Base-by-base conservation (phyloP, 2,797 vertebrate species). In the Pygocentrus nattereri region DNA sequence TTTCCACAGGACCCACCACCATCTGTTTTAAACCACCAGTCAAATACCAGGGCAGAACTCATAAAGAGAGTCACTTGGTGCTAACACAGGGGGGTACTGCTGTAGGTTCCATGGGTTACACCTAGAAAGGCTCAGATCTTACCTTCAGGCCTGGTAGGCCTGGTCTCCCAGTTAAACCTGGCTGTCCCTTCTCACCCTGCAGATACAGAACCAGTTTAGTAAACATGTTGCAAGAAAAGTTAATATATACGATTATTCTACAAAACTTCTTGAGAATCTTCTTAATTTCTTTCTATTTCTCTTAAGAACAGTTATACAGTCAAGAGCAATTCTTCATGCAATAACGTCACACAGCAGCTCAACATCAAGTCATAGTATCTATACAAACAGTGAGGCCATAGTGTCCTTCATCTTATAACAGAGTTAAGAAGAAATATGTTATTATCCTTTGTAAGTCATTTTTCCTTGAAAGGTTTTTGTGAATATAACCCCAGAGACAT, bases 131-230 rank as follows among this genome's bases (percentile, higher is more conserved):
- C n/a, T 69, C 27, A 73, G 56, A 47, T 64, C 82, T 82, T 86
- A 95, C 94, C 90, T 87, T 84, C 21, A 85, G 83, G 90, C 93
- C 94, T 27, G 81, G 79, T 2, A 76, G 78, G 49, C 93, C 93
- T 52, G 84, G 88, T 86, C 86, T 84, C 79, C 94, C 93, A 3
- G 70, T 74, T 34, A 89, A 68, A 1, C 94, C 93, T 62, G 87
- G 86, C 21, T 90, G 87, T 6, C 94, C 94, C 77, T 59, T 69
- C 2, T 93, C 92, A 81, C 94, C 94, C 94, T 96, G 71, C 16
- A 67, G n/a, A 76, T 10, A 70, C 16, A 71, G 19, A 38, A 65
- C 7, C 7, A 21, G 7, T 38, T 65, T n/a, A 38, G 19, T 12
- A 2, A 65, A 19, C 19, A 5, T 21, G 31, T 11, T 0, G 4